A percentile compares a stretch with the other conserved stretches of the same genome.
Evolutionary conservation across 2,113 vertebrate species (phyloP).

Genomic region (Microcebus murinus): DNA sequence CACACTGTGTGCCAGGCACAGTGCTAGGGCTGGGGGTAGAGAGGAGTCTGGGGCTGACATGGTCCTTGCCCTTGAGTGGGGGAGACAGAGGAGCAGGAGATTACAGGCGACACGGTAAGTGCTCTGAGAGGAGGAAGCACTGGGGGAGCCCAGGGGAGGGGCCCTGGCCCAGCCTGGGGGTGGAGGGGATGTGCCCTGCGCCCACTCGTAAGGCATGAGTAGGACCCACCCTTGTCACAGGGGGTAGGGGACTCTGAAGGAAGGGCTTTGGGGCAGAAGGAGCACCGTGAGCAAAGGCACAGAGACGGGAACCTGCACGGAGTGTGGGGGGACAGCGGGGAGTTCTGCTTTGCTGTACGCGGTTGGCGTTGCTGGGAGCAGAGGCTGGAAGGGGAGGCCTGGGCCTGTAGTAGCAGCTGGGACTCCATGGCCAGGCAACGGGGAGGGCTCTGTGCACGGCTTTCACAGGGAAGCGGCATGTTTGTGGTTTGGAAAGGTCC

Average conservation of each 20-base stretch:
- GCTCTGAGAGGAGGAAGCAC: not conserved
- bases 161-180: too few species aligned
- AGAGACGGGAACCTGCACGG: not conserved
- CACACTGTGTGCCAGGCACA: not conserved
- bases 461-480: not conserved
- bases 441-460: not conserved
- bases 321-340: not conserved
- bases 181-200: too few species aligned
- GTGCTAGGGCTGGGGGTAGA: not conserved
- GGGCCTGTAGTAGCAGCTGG: not conserved
- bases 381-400: not conserved
- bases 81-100: not conserved
- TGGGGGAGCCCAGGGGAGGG: too few species aligned
- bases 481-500: not conserved
- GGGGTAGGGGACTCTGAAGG: not conserved
- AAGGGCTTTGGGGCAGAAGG: not conserved
- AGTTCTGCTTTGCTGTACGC: not conserved
- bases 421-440: not conserved
- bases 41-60: not conserved
- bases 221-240: not conserved
- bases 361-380: not conserved
- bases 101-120: not conserved
- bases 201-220: not conserved
- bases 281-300: not conserved
- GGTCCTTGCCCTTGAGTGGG: not conserved